Conservation (phyloP, 2,113 vertebrate genomes). For the Lagopus muta region DNA sequence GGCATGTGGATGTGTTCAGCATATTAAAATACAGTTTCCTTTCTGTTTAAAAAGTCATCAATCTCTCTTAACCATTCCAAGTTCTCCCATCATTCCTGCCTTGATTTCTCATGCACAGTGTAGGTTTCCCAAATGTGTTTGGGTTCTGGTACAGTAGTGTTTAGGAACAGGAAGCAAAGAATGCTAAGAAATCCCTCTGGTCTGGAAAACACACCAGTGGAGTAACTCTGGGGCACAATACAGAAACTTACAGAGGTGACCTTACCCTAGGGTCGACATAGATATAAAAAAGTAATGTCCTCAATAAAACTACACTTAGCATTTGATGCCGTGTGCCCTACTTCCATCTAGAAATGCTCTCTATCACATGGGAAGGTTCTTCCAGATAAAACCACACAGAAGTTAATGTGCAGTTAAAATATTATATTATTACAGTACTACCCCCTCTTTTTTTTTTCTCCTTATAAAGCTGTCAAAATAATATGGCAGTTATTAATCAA, state of each 20-base stretch:
- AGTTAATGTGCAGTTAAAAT: neutral
- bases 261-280: neutral
- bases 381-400: neutral
- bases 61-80: conserved; percentile 38
- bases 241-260: neutral
- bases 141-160: neutral
- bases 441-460: neutral
- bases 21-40: conserved; percentile 61
- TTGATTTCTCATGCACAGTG: neutral
- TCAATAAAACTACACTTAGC: neutral
- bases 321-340: neutral
- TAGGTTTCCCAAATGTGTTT: neutral
- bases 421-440: neutral
- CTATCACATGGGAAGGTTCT: neutral
- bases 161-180: neutral
- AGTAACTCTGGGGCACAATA: neutral
- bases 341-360: neutral
- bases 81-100: neutral
- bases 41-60: conserved; percentile 55
- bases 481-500: neutral
- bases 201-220: neutral
- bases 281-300: neutral
- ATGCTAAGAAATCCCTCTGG: neutral
- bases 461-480: neutral
- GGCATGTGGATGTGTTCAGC: neutral